These are phyloP conservation scores for Eupithecia centaureata DNA, from an alignment of 2,888 invertebrate species.

Conservation along the genomic window DNA sequence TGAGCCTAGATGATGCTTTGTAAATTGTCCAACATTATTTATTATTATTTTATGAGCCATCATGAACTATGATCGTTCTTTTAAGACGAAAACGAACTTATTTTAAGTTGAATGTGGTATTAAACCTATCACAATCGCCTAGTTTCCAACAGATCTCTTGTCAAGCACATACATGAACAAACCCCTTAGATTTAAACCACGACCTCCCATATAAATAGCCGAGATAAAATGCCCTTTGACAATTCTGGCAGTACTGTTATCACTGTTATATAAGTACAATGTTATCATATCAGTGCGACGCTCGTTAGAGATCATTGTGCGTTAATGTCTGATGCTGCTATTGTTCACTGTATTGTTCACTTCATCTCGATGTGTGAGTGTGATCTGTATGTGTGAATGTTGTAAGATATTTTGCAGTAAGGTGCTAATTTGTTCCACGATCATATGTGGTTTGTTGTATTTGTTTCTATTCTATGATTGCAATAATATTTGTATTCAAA, in stretches of 20 bases:
- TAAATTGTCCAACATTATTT: too few relatives aligned
- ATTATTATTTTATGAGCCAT: too few relatives aligned
- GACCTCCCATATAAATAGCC: conserved; percentile 45
- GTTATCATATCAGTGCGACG: conserved; percentile 45
- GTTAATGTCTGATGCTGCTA: conserved; percentile 34
- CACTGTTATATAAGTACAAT: neutral
- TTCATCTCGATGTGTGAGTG: conserved; percentile 27
- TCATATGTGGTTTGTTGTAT: too few relatives aligned
- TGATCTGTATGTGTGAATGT: neutral
- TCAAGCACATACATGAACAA: neutral
- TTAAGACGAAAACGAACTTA: too few relatives aligned
- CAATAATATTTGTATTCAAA: too few relatives aligned
- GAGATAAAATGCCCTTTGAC: conserved; percentile 58
- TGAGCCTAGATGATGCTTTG: too few relatives aligned
- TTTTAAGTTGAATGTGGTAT: too few relatives aligned
- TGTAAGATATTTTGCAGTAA: neutral
- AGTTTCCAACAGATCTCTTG: neutral
- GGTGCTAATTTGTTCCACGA: too few relatives aligned
- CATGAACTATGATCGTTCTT: too few relatives aligned
- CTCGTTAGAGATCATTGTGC: conserved; percentile 48
- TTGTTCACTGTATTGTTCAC: conserved; percentile 35
- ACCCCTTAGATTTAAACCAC: neutral
- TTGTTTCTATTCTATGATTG: too few relatives aligned
- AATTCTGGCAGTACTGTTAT: conserved; percentile 25
- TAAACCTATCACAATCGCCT: neutral